Evolutionary conservation across 2,888 invertebrate species (phyloP), one percentile per base, ranked within the genome.

Genomic region (Melangyna quadrimaculata): DNA sequence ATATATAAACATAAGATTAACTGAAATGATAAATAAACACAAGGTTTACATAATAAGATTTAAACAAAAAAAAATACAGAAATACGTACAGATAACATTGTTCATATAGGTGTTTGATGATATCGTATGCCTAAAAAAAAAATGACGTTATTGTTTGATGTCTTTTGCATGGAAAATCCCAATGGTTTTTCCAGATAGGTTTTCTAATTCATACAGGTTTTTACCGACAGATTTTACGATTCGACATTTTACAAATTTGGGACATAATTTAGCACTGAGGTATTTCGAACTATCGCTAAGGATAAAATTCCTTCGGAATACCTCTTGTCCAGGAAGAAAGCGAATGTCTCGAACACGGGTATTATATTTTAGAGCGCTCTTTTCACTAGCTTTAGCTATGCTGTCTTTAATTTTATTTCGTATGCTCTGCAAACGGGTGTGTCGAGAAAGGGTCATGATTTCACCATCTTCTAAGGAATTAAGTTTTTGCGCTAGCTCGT

Each of bases 331-430:
- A 35, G 17, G 22, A 63, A 35, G 1, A 9, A 32, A 32, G 1
- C 32, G 48, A 12, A 67, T 6, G 6, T 48, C 22, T 5, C 35
- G 22, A 14, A 40, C 22, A 12, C 48, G 48, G 2, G 10, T 12
- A 9, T 67, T 67, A 7, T 67, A 51, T 2, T 4, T 27, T 67
- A 19, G 10, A 22, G 79, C 75, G n/a, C 55, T 63, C 6, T 35
- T 72, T 12, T 77, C 77, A n/a, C 67, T 77, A 1, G 77, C 75
- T 5, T 53, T 32, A 8, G 32, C 32, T 5, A 32, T 32, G 32
- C 32, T 7, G 32, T 32, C 8, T 32, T 32, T 32, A 8, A 32
- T 8, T 32, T 27, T 27, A 27, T 32, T 8, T 1, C 32, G 59
- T 9, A 77, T 55, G 1, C 0, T 77, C 45, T 51, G 40, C 17